These are phyloP conservation scores for Sakesphorus luctuosus DNA, from an alignment of 2,113 vertebrate genomes.

Conservation along the genomic window DNA sequence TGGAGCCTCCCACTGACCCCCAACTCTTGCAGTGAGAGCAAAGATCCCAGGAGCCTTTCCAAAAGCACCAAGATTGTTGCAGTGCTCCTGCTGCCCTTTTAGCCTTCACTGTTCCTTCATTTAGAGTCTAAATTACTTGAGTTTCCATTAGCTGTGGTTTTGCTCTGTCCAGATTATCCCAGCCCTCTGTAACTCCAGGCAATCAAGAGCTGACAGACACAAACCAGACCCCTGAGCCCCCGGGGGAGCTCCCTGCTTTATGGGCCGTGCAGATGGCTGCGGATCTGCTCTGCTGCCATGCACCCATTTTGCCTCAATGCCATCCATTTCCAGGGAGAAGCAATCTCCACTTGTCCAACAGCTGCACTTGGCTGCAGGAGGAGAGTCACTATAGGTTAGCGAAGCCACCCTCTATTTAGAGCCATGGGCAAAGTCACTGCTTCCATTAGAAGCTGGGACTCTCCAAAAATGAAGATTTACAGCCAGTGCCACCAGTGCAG, in stretches of 20 bases:
- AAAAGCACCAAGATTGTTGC: background rate
- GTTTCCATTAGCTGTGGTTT: background rate
- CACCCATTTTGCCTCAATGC: constrained; percentile 13
- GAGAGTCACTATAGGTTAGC: background rate
- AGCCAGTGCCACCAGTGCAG: background rate
- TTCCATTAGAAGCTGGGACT: constrained; percentile 2
- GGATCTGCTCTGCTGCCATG: background rate
- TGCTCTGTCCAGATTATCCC: background rate
- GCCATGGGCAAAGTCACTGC: background rate
- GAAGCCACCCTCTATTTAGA: constrained; percentile 1
- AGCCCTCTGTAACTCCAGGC: constrained; percentile 12
- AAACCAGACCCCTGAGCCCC: background rate
- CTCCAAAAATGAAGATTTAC: constrained; percentile 51
- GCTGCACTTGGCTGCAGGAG: constrained; percentile 53
- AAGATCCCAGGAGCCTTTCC: background rate
- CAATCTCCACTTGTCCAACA: constrained; percentile 44
- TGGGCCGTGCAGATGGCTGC: constrained; percentile 42
- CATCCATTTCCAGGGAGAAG: constrained; percentile 18
- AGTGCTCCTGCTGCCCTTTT: background rate
- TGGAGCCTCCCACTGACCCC: background rate
- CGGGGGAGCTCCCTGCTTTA: background rate
- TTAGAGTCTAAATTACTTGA: background rate
- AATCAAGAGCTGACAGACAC: constrained; percentile 53
- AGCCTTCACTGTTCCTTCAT: background rate
- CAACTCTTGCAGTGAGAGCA: background rate